phyloP scores from a whole-genome alignment of 2,113 vertebrate species.

The Girardinichthys multiradiatus region DNA sequence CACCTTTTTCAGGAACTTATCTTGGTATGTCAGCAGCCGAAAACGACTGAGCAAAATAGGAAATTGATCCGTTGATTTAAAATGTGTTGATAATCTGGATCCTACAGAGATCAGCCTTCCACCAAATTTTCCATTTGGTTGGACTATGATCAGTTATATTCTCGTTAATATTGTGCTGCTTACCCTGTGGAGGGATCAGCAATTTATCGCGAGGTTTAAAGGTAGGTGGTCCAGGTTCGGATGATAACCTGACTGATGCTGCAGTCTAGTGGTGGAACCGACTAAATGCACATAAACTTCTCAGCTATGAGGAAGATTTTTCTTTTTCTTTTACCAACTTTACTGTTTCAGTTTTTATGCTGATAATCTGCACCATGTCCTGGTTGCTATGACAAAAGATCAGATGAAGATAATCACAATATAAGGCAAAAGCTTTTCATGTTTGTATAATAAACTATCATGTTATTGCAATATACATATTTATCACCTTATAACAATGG shows the following conservation, averaged over 20 bases:
- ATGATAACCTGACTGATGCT: slow-evolving; percentile 20
- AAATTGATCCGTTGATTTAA: not conserved
- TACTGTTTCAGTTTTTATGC: not conserved
- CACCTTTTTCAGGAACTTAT: not conserved
- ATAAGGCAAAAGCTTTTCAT: no score
- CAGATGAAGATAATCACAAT: no score
- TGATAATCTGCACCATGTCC: no score
- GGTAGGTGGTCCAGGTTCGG: not conserved
- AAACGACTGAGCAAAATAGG: not conserved
- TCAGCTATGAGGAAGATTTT: not conserved
- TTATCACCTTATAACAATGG: no score
- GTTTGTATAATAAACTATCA: no score
- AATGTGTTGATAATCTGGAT: not conserved
- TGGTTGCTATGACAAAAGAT: no score
- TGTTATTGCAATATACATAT: no score
- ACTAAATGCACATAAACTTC: slow-evolving; percentile 9
- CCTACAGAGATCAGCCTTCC: not conserved
- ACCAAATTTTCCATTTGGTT: not conserved
- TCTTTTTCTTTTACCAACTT: not conserved
- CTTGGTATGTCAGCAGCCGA: not conserved
- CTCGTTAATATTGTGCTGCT: not conserved
- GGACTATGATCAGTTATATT: not conserved
- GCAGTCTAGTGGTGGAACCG: slow-evolving; percentile 33
- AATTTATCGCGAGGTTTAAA: no score
- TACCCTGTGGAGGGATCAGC: not conserved